Evolutionary conservation across 2,797 vertebrate genomes (phyloP).

Genomic region (Vultur gryphus): DNA sequence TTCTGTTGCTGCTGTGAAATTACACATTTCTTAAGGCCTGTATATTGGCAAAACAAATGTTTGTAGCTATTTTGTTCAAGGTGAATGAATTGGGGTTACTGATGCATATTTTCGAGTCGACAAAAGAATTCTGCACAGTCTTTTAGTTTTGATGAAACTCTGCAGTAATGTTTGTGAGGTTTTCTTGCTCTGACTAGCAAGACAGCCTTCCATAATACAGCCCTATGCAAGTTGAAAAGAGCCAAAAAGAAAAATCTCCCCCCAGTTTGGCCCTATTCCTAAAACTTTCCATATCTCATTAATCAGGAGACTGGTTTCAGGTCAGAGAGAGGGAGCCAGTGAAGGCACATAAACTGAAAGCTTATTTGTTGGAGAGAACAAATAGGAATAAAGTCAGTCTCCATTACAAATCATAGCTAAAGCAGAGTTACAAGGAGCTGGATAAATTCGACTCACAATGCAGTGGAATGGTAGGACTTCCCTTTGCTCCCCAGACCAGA

Average conservation of each 20-base stretch:
- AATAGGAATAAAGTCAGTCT: neutral
- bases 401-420: neutral
- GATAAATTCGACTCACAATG: neutral
- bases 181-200: neutral
- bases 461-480: neutral
- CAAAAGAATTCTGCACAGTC: neutral
- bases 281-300: neutral
- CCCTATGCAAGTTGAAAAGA: neutral
- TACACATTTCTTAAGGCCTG: neutral
- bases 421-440: neutral
- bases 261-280: neutral
- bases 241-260: neutral
- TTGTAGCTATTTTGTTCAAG: slow-evolving; percentile 12
- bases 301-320: neutral
- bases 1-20: slow-evolving; percentile 9
- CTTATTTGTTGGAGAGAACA: neutral
- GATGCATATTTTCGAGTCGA: neutral
- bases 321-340: neutral
- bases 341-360: neutral
- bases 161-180: neutral
- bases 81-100: neutral
- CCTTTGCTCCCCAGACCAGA: neutral
- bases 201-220: neutral
- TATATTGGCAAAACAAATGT: neutral
- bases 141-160: neutral